Conservation (phyloP, 2,888 invertebrate genomes). For the Conistra vaccinii region DNA sequence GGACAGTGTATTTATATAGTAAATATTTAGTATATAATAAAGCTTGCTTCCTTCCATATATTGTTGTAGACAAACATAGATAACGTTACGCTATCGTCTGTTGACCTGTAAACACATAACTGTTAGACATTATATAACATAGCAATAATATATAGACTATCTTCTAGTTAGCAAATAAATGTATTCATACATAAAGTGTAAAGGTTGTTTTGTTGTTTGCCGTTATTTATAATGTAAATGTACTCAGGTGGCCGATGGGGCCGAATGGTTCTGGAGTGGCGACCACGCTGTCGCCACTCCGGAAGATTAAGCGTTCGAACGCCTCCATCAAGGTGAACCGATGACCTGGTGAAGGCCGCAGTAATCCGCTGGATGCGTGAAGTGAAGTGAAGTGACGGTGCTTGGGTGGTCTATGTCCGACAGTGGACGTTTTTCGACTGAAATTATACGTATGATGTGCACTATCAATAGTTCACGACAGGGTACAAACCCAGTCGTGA, state of each 20-base stretch:
- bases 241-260: too few species aligned
- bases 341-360: too few species aligned
- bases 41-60: constrained; percentile 11
- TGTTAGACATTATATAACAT: constrained; percentile 22
- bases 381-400: too few species aligned
- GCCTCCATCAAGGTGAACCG: too few species aligned
- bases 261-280: too few species aligned
- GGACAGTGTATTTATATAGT: constrained; percentile 5
- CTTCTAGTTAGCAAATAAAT: constrained; percentile 28
- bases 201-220: constrained; percentile 28
- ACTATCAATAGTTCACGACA: too few species aligned
- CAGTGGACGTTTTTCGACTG: too few species aligned
- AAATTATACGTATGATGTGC: too few species aligned
- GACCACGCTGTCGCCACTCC: too few species aligned
- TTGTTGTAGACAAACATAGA: constrained; percentile 23
- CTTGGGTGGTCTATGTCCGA: too few species aligned
- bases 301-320: too few species aligned
- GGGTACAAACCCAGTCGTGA: neutral
- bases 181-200: constrained; percentile 5
- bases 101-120: constrained; percentile 28
- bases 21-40: constrained; percentile 9
- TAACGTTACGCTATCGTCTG: constrained; percentile 3
- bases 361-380: too few species aligned
- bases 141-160: constrained; percentile 20
- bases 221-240: neutral